Evolutionary conservation across 2,888 invertebrate species (phyloP).

Genomic region (Thymelicus acteon): DNA sequence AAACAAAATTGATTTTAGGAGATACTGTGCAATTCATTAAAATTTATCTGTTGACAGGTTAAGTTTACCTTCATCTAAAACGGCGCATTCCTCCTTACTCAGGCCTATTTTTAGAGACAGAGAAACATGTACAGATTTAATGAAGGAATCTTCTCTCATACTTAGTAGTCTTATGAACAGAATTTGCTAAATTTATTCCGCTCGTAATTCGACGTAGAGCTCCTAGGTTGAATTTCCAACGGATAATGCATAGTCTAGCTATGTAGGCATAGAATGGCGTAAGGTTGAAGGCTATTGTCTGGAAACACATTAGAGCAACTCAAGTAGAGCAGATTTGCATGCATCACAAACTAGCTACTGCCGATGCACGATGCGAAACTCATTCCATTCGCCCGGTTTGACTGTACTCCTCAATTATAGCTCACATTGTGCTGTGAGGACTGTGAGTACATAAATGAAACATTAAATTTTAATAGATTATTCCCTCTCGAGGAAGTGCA

Average conservation of each 20-base stretch:
- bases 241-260: conserved; percentile 31
- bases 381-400: conserved; percentile 27
- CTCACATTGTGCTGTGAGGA: conserved; percentile 20
- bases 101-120: neutral
- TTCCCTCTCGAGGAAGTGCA: neutral
- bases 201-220: conserved; percentile 26
- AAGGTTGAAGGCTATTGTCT: conserved; percentile 52
- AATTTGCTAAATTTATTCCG: conserved; percentile 29
- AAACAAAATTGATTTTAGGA: too few relatives aligned
- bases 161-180: neutral
- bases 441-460: conserved; percentile 42
- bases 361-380: conserved; percentile 32
- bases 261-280: conserved; percentile 49
- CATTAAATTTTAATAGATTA: conserved; percentile 38
- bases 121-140: neutral
- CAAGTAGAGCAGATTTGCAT: conserved; percentile 56
- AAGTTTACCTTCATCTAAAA: too few relatives aligned
- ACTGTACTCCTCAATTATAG: conserved; percentile 19
- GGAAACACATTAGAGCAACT: conserved; percentile 51
- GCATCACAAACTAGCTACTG: conserved; percentile 48
- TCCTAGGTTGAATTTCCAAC: conserved; percentile 26
- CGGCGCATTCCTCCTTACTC: too few relatives aligned
- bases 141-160: neutral
- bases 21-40: too few relatives aligned
- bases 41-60: too few relatives aligned